Evolutionary conservation across 2,888 invertebrate species (phyloP), one percentile per base, ranked within the genome.

Genomic region (Lamellibrachia columna): DNA sequence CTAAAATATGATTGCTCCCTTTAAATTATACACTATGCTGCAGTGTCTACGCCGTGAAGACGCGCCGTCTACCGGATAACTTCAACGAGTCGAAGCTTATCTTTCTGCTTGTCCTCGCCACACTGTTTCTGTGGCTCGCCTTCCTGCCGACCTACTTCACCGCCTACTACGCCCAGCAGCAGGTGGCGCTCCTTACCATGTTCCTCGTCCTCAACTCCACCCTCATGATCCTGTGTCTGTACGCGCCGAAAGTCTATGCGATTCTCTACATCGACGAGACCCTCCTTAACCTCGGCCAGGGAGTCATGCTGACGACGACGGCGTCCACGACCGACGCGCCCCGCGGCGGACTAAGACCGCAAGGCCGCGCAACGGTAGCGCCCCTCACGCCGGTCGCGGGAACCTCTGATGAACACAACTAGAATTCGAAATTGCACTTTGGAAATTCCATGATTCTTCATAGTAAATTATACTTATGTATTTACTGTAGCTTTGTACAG

Each of bases 181-280:
- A 93, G 90, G 93, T 92, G 15, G 52, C 93, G 15, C 92, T 93
- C 4, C 92, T 94, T 40, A 93, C 95, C 92, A 92, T 94, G n/a
- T 94, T 95, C 1, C 93, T 95, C 7, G 92, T 95, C 15, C 91
- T 95, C 28, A 95, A 95, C 93, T 94, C 95, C 40, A 94, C 94
- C 2, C 95, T 95, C 1, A 94, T 94, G 52, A 91, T 95, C 15
- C 92, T 94, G 55, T 95, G 95, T 93, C 93, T 96, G 11, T 95
- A 95, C 93, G 90, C 95, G 75, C 95, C 95, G 22, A 94, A 95
- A 75, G 94, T 95, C 11, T 93, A 95, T 93, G 94, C 95, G 6
- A 11, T 92, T 40, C 93, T 95, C 9, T 95, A 94, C 93, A 92
- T 92, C 15, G 60, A 92, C 75, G 92, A 92, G n/a, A 52, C 52